Evolutionary conservation across 2,797 vertebrate genomes (phyloP).

Genomic region (Rhynchonycteris naso): DNA sequence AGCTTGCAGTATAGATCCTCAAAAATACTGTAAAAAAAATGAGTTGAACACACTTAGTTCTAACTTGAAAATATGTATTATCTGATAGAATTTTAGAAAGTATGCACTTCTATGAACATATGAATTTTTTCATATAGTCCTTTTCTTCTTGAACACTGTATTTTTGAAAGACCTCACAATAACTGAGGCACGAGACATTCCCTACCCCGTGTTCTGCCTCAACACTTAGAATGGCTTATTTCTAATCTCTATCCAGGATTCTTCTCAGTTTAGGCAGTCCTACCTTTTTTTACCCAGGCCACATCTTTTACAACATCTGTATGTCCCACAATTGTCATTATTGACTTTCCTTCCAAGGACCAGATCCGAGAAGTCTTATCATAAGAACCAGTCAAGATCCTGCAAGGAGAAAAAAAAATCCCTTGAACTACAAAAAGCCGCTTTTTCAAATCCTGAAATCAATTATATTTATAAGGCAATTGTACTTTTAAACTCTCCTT

Average conservation of each 20-base stretch:
- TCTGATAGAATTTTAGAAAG: constrained; percentile 29
- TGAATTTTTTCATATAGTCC: neutral
- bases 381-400: constrained; percentile 97
- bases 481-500: constrained; percentile 42
- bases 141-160: neutral
- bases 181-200: neutral
- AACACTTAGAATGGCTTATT: constrained; percentile 28
- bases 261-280: constrained; percentile 35
- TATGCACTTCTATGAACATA: neutral
- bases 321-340: constrained; percentile 94
- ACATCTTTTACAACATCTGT: constrained; percentile 97
- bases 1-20: neutral
- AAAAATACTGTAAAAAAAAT: neutral
- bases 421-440: constrained; percentile 78
- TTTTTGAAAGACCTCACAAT: constrained; percentile 18
- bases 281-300: constrained; percentile 97
- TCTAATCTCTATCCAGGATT: neutral
- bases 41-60: neutral
- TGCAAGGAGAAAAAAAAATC: constrained; percentile 86
- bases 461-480: constrained; percentile 30
- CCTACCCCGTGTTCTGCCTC: neutral
- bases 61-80: neutral
- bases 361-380: constrained; percentile 97
- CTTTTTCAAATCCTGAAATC: neutral
- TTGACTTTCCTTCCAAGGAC: constrained; percentile 94